Evolutionary conservation across 2,888 invertebrate species (phyloP).

Genomic region (Mechanitis messenoides): DNA sequence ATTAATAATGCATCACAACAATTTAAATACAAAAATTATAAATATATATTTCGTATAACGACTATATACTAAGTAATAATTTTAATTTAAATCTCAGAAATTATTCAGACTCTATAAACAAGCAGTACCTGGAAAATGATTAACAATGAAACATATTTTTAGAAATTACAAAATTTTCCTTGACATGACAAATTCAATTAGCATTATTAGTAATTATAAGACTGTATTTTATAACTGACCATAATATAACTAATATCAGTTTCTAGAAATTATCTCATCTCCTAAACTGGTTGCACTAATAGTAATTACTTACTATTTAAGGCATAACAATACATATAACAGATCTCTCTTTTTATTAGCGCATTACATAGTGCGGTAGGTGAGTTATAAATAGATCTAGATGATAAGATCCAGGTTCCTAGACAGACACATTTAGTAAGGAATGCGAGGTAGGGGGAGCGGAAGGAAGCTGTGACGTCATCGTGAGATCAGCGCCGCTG

Average conservation of each 20-base stretch:
- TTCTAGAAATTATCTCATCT: too few species aligned
- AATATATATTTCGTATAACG: background rate
- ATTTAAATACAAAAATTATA: too few species aligned
- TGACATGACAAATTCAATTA: slow-evolving; percentile 3
- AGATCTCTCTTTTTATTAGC: too few species aligned
- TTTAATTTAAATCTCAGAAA: slow-evolving; percentile 6
- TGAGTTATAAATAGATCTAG: slow-evolving; percentile 14
- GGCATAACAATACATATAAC: too few species aligned
- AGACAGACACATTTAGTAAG: slow-evolving; percentile 20
- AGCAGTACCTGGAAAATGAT: slow-evolving; percentile 19
- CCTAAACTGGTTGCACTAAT: too few species aligned
- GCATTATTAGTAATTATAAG: background rate
- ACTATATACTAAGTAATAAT: background rate
- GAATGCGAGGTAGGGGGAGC: slow-evolving; percentile 39
- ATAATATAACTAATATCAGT: too few species aligned
- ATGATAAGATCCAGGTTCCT: slow-evolving; percentile 12
- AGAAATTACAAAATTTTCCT: slow-evolving; percentile 15
- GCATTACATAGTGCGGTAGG: background rate
- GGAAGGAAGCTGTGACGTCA: slow-evolving; percentile 62
- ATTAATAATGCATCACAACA: too few species aligned
- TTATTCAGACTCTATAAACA: slow-evolving; percentile 9
- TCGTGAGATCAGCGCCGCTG: slow-evolving; percentile 45
- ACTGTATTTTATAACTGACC: too few species aligned
- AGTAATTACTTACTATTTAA: too few species aligned
- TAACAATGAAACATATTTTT: slow-evolving; percentile 8